phyloP scores from a whole-genome alignment of 2,797 vertebrate genomes.

The Schizothorax lantsangensis region DNA sequence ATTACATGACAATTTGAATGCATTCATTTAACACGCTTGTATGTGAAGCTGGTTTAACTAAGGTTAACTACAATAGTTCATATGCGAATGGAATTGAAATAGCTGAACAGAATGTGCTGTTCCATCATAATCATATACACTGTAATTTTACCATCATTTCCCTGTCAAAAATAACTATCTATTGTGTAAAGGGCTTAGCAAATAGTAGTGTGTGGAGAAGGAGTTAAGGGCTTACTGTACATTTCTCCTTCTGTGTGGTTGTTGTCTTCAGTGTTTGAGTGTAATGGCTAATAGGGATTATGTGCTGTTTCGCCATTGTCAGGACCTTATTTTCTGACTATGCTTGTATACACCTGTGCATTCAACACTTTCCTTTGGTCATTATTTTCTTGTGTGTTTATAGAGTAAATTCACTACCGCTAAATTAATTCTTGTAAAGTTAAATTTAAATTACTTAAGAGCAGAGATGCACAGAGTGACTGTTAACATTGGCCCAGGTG shows the following conservation, averaged over 20 bases:
- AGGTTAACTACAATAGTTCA: not conserved
- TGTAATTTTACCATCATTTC: conserved; percentile 36
- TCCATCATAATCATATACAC: conserved; percentile 27
- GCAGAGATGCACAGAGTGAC: not conserved
- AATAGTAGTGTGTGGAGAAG: conserved; percentile 46
- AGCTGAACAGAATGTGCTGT: conserved; percentile 12
- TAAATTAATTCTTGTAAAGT: not conserved
- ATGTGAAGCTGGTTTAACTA: conserved; percentile 4
- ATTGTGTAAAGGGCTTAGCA: conserved; percentile 59
- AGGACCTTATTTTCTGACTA: not conserved
- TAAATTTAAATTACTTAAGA: not conserved
- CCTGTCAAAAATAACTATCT: conserved; percentile 19
- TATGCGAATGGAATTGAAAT: not conserved
- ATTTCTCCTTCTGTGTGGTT: conserved; percentile 62
- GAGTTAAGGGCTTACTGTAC: conserved; percentile 63
- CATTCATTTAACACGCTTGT: conserved; percentile 8
- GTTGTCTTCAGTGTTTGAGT: conserved; percentile 53
- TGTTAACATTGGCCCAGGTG: not conserved
- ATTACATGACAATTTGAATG: not conserved
- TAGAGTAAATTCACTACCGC: conserved; percentile 3
- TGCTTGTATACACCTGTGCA: not conserved
- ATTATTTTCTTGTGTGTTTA: not conserved
- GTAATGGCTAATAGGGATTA: conserved; percentile 49
- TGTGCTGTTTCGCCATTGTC: conserved; percentile 41
- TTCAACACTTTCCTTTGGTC: not conserved